Percentiles rank a stretch among this genome's conserved stretches.
These are phyloP conservation scores for Galbula dea DNA, from an alignment of 2,113 vertebrate genomes.

Conservation along the genomic window DNA sequence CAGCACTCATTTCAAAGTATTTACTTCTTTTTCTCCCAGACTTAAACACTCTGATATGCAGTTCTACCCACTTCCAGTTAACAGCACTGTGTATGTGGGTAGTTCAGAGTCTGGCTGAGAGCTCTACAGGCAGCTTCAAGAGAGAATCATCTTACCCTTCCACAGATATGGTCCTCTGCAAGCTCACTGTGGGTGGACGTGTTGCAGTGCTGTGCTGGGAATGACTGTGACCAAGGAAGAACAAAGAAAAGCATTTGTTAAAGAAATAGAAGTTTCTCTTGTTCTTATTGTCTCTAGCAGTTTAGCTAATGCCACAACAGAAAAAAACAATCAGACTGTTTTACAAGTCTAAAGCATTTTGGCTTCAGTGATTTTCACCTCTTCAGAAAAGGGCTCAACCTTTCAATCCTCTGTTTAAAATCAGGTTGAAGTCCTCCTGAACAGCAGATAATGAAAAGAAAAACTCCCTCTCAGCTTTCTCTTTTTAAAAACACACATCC, in stretches of 20 bases:
- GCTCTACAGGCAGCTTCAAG: slow-evolving; percentile 33
- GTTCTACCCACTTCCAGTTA: not conserved
- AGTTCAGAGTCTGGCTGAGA: not conserved
- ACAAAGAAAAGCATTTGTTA: slow-evolving; percentile 52
- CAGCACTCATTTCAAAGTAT: not conserved
- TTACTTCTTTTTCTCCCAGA: not conserved
- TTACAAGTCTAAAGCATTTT: not conserved
- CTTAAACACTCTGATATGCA: not conserved
- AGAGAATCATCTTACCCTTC: slow-evolving; percentile 77
- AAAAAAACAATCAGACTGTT: not conserved
- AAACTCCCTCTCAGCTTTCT: not conserved
- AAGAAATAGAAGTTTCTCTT: not conserved
- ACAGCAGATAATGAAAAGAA: not conserved
- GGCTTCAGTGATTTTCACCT: not conserved
- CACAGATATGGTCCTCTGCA: slow-evolving; percentile 78
- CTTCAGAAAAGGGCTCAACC: not conserved
- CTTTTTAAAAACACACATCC: not conserved
- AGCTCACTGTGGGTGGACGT: slow-evolving; percentile 77
- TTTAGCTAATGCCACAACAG: not conserved
- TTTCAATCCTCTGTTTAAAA: not conserved
- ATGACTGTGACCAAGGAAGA: slow-evolving; percentile 70
- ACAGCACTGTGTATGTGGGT: not conserved
- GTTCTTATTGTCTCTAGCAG: not conserved
- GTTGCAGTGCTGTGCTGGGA: slow-evolving; percentile 78
- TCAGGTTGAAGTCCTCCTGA: not conserved